Evolutionary conservation across 2,888 invertebrate genomes (phyloP).

Genomic region (Mellilla xanthometata): DNA sequence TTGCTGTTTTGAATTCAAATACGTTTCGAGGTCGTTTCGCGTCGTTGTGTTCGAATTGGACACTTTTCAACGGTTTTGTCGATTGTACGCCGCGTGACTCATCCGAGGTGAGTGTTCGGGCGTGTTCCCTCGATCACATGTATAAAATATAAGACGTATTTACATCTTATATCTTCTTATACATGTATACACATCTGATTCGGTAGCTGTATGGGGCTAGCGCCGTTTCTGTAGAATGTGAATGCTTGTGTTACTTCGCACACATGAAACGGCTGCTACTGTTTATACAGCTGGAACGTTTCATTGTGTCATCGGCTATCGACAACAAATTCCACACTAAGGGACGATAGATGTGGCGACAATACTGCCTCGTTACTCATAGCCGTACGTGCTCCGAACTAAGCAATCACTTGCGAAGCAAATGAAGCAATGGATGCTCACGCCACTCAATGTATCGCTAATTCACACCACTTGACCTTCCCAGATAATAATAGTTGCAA

Average conservation of each 20-base stretch:
- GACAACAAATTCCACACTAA: conserved; percentile 57
- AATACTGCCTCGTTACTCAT: conserved; percentile 40
- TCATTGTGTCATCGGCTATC: conserved; percentile 46
- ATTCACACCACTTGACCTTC: conserved; percentile 35
- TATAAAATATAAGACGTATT: conserved; percentile 22
- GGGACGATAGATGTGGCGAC: conserved; percentile 49
- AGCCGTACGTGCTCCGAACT: conserved; percentile 14
- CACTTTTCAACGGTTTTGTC: conserved; percentile 50
- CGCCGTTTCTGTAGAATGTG: conserved; percentile 14
- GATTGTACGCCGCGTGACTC: conserved; percentile 61
- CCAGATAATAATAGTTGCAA: conserved; percentile 38
- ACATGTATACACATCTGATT: too few species aligned
- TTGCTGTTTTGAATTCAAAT: conserved; percentile 30
- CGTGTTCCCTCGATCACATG: conserved; percentile 46
- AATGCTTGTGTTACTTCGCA: conserved; percentile 8
- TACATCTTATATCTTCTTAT: too few species aligned
- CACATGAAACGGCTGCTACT: conserved; percentile 22
- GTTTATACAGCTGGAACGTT: conserved; percentile 60
- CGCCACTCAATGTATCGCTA: conserved; percentile 8
- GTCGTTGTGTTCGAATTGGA: conserved; percentile 43
- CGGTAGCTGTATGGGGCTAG: conserved; percentile 1
- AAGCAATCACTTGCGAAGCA: conserved; percentile 33
- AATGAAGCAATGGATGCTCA: conserved; percentile 12
- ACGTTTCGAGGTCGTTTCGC: conserved; percentile 28
- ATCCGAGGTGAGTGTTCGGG: conserved; percentile 57